These are phyloP conservation scores for Enteromius mattozi DNA, from an alignment of 2,797 vertebrate genomes.

Conservation along the genomic window DNA sequence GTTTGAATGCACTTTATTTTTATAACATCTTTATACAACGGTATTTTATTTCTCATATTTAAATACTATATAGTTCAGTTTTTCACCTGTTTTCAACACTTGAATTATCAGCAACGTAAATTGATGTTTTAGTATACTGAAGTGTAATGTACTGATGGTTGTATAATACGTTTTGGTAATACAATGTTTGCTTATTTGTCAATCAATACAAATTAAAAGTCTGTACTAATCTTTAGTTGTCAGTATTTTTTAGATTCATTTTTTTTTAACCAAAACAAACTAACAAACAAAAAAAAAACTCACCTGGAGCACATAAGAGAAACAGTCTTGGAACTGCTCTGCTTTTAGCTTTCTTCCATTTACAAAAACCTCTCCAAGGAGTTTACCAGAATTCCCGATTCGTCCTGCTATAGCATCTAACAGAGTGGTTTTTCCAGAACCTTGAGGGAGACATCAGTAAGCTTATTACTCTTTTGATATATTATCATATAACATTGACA, in stretches of 20 bases:
- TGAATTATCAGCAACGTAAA: background rate
- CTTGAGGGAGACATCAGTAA: slow-evolving; percentile 67
- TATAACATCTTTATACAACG: background rate
- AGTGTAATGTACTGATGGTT: background rate
- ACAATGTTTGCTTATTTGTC: background rate
- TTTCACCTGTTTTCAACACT: background rate
- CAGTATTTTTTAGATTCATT: background rate
- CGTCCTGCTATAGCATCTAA: slow-evolving; percentile 90
- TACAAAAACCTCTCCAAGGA: slow-evolving; percentile 86
- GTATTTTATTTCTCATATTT: background rate
- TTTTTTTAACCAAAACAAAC: background rate
- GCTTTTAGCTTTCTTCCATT: slow-evolving; percentile 85
- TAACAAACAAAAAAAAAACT: background rate
- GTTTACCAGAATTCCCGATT: slow-evolving; percentile 77
- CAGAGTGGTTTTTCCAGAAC: slow-evolving; percentile 94
- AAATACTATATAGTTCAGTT: background rate
- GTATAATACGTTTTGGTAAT: background rate
- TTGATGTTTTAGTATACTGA: background rate
- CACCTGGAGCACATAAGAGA: slow-evolving; percentile 96
- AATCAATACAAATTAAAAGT: background rate
- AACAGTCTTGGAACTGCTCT: slow-evolving; percentile 91
- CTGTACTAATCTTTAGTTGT: background rate
- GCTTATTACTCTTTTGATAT: background rate
- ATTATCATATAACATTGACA: background rate
- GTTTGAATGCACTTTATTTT: background rate